Conservation (phyloP, 2,113 vertebrate genomes). For the Hypocryptadius cinnamomeus region DNA sequence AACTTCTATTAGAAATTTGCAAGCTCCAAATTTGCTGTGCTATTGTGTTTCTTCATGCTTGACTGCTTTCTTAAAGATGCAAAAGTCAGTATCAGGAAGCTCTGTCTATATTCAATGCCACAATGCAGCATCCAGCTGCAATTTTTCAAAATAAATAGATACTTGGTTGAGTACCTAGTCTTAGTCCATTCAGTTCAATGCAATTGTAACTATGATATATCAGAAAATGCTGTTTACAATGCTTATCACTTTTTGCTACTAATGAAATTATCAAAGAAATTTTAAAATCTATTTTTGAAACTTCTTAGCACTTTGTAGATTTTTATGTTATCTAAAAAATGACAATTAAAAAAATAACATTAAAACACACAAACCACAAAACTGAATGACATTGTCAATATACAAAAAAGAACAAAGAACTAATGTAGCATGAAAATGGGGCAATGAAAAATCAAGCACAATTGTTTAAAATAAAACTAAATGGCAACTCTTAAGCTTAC, state of each 20-base stretch:
- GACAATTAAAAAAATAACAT: not conserved
- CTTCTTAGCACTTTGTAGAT: not conserved
- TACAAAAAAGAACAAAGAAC: not conserved
- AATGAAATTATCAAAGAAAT: not conserved
- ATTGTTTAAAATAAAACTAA: not conserved
- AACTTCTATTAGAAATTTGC: not conserved
- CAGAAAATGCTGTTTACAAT: not conserved
- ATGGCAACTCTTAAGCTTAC: not conserved
- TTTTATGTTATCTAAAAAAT: not conserved
- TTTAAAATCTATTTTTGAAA: not conserved
- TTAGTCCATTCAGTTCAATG: not conserved
- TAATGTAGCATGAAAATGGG: not conserved
- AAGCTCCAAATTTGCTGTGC: not conserved
- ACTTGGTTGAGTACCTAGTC: not conserved
- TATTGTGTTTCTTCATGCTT: not conserved
- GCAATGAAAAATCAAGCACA: not conserved
- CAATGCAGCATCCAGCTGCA: not conserved
- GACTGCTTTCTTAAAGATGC: not conserved
- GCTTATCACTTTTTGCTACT: not conserved
- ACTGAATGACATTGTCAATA: not conserved
- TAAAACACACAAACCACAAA: not conserved
- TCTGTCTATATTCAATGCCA: not conserved
- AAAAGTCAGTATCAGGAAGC: not conserved
- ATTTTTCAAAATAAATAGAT: not conserved
- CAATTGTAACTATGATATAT: not conserved